Evolutionary conservation across 1,140 invertebrate species (phyloP).

Genomic region (Caenorhabditis remanei): DNA sequence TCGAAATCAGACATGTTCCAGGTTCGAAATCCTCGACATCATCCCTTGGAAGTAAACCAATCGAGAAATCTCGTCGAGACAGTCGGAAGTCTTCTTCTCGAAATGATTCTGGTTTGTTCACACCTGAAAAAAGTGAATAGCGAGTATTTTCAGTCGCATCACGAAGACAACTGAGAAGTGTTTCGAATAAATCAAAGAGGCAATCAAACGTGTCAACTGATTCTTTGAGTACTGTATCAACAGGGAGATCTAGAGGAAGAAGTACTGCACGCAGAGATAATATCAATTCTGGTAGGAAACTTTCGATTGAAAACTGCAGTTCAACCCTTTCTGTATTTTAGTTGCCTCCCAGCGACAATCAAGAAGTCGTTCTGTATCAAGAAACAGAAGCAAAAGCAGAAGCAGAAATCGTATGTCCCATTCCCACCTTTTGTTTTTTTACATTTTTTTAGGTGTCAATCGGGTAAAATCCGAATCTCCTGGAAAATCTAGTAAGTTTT

Average conservation of each 20-base stretch:
- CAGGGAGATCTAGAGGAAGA: slow-evolving; percentile 13
- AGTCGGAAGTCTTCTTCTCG: not conserved
- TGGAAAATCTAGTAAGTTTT: slow-evolving; percentile 13
- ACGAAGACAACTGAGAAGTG: not conserved
- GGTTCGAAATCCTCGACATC: not conserved
- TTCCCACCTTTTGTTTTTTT: not conserved
- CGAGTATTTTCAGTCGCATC: not conserved
- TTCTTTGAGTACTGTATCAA: not conserved
- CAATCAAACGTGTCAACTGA: not conserved
- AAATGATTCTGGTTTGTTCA: not conserved
- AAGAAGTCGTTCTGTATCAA: not conserved
- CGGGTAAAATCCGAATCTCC: not conserved
- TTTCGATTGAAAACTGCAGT: not conserved
- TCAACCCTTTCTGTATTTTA: not conserved
- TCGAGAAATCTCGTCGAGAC: not conserved
- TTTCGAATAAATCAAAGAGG: not conserved
- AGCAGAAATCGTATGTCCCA: not conserved
- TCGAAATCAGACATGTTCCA: not conserved
- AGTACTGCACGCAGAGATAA: slow-evolving; percentile 8
- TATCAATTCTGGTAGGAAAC: slow-evolving; percentile 4
- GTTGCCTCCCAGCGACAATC: not conserved
- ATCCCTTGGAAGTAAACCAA: not conserved
- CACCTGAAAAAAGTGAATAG: too few species aligned
- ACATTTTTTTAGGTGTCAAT: not conserved
- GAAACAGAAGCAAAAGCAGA: not conserved